phyloP scores from a whole-genome alignment of 2,113 vertebrate species.

The Tupaia chinensis region DNA sequence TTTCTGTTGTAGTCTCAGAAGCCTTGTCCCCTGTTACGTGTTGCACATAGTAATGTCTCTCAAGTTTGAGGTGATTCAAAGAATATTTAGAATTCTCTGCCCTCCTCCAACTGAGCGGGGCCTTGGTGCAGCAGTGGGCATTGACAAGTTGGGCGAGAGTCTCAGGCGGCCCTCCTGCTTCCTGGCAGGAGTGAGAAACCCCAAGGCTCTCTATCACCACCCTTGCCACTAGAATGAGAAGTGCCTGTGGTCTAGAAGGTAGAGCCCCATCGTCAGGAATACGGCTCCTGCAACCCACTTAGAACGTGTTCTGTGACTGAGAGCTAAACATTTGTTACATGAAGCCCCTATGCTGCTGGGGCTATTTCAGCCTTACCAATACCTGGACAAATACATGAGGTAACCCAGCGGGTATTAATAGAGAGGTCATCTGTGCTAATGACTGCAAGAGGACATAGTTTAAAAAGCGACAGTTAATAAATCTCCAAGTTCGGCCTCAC shows the following conservation, averaged over 20 bases:
- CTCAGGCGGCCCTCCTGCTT: neutral
- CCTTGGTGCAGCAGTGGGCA: neutral
- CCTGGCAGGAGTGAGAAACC: no score
- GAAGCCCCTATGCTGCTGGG: neutral
- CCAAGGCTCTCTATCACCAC: neutral
- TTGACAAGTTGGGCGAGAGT: no score
- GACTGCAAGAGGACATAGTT: neutral
- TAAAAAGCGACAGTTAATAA: neutral
- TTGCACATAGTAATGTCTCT: neutral
- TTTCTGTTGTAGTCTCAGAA: neutral
- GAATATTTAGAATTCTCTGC: neutral
- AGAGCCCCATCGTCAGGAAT: neutral
- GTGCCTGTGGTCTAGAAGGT: accelerated
- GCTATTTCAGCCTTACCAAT: neutral
- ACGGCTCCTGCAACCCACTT: neutral
- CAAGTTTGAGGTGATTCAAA: neutral
- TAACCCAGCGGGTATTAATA: no score
- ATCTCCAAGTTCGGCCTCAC: neutral
- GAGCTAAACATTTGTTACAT: neutral
- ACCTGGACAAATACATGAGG: neutral
- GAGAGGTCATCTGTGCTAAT: neutral
- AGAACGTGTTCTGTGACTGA: neutral
- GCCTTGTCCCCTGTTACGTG: neutral
- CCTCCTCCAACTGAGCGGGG: neutral
- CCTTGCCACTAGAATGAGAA: neutral